Percentiles rank a stretch among this genome's conserved stretches.
Conservation (phyloP, 2,888 invertebrate species). For the Cepaea hortensis region DNA sequence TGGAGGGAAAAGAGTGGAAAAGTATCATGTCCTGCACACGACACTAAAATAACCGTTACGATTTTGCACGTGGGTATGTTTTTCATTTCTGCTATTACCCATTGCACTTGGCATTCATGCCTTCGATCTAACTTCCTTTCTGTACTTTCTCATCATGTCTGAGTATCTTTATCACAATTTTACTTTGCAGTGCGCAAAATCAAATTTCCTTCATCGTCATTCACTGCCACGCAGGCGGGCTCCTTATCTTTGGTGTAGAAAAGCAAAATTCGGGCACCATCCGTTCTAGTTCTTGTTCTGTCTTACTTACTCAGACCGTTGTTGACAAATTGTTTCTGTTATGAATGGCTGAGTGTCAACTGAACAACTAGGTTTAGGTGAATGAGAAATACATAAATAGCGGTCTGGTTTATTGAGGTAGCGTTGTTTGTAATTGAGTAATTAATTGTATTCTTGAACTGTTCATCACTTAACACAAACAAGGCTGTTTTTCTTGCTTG, state of each 20-base stretch:
- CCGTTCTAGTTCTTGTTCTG: too few species aligned
- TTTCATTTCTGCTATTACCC: constrained; percentile 31
- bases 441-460: too few species aligned
- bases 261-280: not conserved
- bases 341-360: too few species aligned
- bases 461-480: too few species aligned
- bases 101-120: constrained; percentile 6
- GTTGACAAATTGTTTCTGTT: too few species aligned
- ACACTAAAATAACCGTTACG: constrained; percentile 48
- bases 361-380: too few species aligned
- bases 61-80: constrained; percentile 42
- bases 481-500: too few species aligned
- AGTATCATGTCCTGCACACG: constrained; percentile 49
- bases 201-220: not conserved
- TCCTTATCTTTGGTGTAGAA: too few species aligned
- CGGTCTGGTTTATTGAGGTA: too few species aligned
- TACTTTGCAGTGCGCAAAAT: constrained; percentile 1
- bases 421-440: too few species aligned
- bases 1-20: constrained; percentile 6
- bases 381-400: too few species aligned
- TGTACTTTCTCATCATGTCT: not conserved
- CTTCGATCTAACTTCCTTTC: constrained; percentile 25
- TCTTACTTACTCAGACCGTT: too few species aligned
- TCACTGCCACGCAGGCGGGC: constrained; percentile 1
- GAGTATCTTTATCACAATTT: not conserved